A percentile compares a stretch with the other conserved stretches of the same genome.
These are phyloP conservation scores for Hyperoplus immaculatus DNA, from an alignment of 2,797 vertebrate genomes.

Conservation along the genomic window DNA sequence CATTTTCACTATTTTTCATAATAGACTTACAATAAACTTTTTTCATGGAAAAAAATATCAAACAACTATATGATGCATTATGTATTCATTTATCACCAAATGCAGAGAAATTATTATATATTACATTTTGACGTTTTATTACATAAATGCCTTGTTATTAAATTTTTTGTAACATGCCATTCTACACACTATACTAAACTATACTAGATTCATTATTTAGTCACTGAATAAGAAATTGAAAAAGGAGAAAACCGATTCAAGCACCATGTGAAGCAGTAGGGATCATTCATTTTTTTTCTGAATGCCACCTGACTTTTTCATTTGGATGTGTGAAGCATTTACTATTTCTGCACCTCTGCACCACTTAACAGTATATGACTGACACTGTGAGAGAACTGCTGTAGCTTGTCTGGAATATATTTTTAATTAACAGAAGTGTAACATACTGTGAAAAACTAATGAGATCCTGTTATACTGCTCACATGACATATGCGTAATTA, in stretches of 20 bases:
- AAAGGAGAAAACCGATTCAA: background rate
- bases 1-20: too few relatives aligned
- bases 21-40: too few relatives aligned
- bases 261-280: conserved; percentile 20
- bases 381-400: conserved; percentile 15
- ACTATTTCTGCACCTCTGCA: conserved; percentile 41
- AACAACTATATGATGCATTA: too few relatives aligned
- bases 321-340: conserved; percentile 29
- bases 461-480: background rate
- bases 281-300: conserved; percentile 13
- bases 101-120: too few relatives aligned
- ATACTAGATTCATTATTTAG: background rate
- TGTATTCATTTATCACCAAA: too few relatives aligned
- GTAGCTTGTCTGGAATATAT: conserved; percentile 26
- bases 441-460: conserved; percentile 25
- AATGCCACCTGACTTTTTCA: conserved; percentile 10
- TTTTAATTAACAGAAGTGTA: conserved; percentile 30
- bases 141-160: too few relatives aligned
- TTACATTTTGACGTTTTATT: too few relatives aligned
- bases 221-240: background rate
- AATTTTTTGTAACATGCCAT: too few relatives aligned
- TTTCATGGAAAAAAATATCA: too few relatives aligned
- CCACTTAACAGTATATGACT: conserved; percentile 6
- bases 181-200: too few relatives aligned
- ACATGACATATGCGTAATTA: conserved; percentile 7